phyloP scores from a whole-genome alignment of 2,113 vertebrate species.

The Labeo rohita region DNA sequence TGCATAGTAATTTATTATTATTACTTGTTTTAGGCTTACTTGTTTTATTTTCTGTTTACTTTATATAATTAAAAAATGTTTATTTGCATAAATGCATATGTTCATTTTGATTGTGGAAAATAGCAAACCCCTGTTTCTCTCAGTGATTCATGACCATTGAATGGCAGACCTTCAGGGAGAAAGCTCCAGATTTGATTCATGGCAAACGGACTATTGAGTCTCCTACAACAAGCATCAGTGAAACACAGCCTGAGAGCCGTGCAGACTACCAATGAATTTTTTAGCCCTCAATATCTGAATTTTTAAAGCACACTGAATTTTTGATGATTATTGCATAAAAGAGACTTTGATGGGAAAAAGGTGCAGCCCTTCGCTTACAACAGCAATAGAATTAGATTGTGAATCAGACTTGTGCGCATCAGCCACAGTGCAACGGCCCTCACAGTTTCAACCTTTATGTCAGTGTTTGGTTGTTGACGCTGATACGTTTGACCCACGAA shows the following conservation, averaged over 20 bases:
- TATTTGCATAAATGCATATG: background rate
- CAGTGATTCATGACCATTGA: constrained; percentile 26
- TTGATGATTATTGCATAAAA: constrained; percentile 34
- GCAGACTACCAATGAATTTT: constrained; percentile 55
- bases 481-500: constrained; percentile 46
- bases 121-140: background rate
- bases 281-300: constrained; percentile 54
- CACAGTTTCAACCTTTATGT: background rate
- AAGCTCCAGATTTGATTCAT: constrained; percentile 26
- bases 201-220: constrained; percentile 19
- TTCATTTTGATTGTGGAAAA: background rate
- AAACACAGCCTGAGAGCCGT: constrained; percentile 10
- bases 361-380: background rate
- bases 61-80: background rate
- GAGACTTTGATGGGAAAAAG: background rate
- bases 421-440: background rate
- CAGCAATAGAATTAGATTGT: background rate
- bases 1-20: no score
- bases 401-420: background rate
- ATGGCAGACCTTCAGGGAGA: background rate
- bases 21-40: no score
- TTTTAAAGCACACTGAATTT: constrained; percentile 49
- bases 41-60: background rate
- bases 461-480: constrained; percentile 39
- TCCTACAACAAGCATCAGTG: background rate